Base-by-base conservation (phyloP, 2,113 vertebrate species). In the Brachirus orientalis region DNA sequence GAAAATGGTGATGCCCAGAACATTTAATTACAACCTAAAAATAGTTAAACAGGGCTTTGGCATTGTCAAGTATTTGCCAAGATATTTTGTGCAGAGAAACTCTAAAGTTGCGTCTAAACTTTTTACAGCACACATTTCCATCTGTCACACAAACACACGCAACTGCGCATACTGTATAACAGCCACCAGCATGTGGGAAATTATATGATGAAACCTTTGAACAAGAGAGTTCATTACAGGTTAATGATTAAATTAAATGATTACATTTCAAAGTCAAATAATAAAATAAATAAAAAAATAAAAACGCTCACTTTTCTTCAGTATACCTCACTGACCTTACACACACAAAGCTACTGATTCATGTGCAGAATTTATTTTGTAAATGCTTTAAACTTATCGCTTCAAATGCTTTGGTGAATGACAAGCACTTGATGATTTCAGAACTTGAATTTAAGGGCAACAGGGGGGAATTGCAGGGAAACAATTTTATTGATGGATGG, bases 401-500 rank as follows among this genome's bases (percentile, higher is more conserved):
- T 3, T 12, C 37, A 46, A 28, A 41, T 36, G 40, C 6, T 72
- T 40, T 37, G 8, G 14, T n/a, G n/a, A n/a, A 38, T 53, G 14
- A 17, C 50, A 4, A 17, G 18, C 50, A 19, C 16, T 63, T 28
- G 35, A 60, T 19, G 8, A 41, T 50, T 71, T 19, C 37, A 41
- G 11, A 17, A 10, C 7, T 28, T 12, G n/a, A 44, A 83, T 57
- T 52, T 57, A 50, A 20, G 28, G 22, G 51, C 17, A 51, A 68
- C 56, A n/a, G 18, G 52, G 28, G 38, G 44, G 17, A 13, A 50
- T 47, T 51, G 37, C 38, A 52, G 10, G 13, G 13, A 56, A 63
- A 35, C 17, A 17, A 62, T 48, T 72, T 65, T 38, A 56, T 13
- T 52, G 68, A 79, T 45, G 40, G 36, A 61, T 67, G 43, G 37